Evolutionary conservation across 2,888 invertebrate genomes (phyloP), one percentile per base, ranked within the genome.

Genomic region (Epinotia brunnichana): DNA sequence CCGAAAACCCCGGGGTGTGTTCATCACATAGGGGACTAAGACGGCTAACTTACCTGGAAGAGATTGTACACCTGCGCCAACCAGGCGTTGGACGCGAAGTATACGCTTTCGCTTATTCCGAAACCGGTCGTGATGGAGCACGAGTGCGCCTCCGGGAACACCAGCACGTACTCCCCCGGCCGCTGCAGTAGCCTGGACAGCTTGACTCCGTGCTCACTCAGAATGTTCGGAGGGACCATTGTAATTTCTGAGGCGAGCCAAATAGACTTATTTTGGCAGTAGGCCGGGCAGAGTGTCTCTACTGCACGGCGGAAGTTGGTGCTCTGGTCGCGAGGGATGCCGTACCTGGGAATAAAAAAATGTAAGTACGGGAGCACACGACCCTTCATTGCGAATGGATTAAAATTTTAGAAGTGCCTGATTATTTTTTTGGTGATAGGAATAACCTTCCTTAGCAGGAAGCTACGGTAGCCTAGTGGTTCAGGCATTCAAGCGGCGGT

Each of bases 181-280:
- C 96, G 95, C 87, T 98, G 98, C 3, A 96, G 96, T 2, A 96
- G 95, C 13, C 97, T 94, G 69, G 96, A 96, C 35, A 99, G 87
- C 0, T 96, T 95, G 1, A 98, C 97, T 0, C 96, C 96, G 66
- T 96, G 95, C 77, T 95, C 95, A 0, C 95, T 94, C 41, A 99
- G 94, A 79, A 96, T 90, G 68, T 94, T 94, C 0, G 98, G 98
- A 3, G 98, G 98, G 9, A 98, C 96, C 98, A 98, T 98, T 0
- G 97, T 96, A 7, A 98, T 97, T 85, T 99, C 98, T 0, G 98
- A 97, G 0, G 98, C 96, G 70, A 99, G 91, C 98, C 98, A 98
- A 39, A 98, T 95, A 0, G 95, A 94, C 84, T 97, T 97, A 79
- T 97, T 96, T 82, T 96, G 96, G 78, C 97, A 96, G 75, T 96